Conservation (phyloP, 2,888 invertebrate species). For the Machimus atricapillus region DNA sequence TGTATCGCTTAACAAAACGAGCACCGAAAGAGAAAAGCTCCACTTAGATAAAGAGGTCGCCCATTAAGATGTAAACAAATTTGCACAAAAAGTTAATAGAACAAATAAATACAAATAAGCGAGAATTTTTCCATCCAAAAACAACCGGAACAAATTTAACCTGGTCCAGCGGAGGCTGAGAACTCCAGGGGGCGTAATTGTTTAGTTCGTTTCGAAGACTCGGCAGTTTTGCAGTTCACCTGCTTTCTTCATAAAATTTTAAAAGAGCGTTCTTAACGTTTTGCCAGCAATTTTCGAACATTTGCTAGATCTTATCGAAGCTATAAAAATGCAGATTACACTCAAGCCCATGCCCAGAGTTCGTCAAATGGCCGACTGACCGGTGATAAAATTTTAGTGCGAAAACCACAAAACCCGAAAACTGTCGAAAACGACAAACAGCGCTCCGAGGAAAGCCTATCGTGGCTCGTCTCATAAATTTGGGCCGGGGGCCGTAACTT, state of each 20-base stretch:
- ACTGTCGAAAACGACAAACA: background rate
- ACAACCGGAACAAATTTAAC: background rate
- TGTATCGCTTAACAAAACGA: background rate
- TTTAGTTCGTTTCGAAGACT: background rate
- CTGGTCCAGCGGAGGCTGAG: background rate
- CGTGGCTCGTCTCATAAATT: background rate
- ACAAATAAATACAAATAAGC: background rate
- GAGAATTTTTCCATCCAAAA: background rate
- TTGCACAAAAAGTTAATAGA: background rate
- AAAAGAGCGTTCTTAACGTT: background rate
- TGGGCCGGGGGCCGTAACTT: background rate
- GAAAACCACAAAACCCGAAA: background rate
- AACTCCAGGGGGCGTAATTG: background rate
- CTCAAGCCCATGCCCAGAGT: background rate
- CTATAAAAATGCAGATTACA: background rate
- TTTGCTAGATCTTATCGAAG: background rate
- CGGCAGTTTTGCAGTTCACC: background rate
- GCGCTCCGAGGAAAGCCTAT: background rate
- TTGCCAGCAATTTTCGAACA: background rate
- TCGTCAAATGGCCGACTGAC: background rate
- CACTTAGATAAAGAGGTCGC: background rate
- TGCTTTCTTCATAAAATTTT: background rate
- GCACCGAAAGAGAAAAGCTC: background rate
- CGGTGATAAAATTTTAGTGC: background rate
- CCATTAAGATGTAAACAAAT: background rate